phyloP scores from a whole-genome alignment of 2,888 invertebrate species.

The Hyposoter dolosus region DNA sequence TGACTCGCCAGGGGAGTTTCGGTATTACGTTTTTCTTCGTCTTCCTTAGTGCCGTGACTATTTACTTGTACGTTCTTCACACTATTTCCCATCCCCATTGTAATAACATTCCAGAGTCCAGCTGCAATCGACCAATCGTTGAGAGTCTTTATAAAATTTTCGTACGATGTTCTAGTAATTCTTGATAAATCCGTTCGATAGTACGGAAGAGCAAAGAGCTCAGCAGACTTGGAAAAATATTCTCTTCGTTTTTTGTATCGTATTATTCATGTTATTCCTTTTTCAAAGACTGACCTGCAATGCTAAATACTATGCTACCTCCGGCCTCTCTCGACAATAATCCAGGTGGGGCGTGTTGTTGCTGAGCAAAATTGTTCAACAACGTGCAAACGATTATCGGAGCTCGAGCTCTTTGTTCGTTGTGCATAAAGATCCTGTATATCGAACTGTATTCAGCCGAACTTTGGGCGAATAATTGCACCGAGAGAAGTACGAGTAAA shows the following conservation, averaged over 20 bases:
- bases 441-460: slow-evolving; percentile 84
- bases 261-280: neutral
- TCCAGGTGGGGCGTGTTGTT: slow-evolving; percentile 89
- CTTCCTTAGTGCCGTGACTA: slow-evolving; percentile 79
- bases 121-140: slow-evolving; percentile 84
- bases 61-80: slow-evolving; percentile 81
- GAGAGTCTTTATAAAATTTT: neutral
- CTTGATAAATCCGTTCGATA: too few relatives aligned
- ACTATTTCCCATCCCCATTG: slow-evolving; percentile 86
- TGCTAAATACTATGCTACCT: slow-evolving; percentile 94
- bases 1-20: slow-evolving; percentile 95
- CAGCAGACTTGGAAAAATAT: neutral
- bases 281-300: slow-evolving; percentile 85
- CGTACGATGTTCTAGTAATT: too few relatives aligned
- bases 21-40: slow-evolving; percentile 83
- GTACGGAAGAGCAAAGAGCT: too few relatives aligned
- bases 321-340: slow-evolving; percentile 89
- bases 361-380: slow-evolving; percentile 90
- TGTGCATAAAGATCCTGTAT: slow-evolving; percentile 88
- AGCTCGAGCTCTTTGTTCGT: slow-evolving; percentile 90
- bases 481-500: slow-evolving; percentile 94
- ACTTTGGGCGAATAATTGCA: slow-evolving; percentile 92
- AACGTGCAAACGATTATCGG: slow-evolving; percentile 92
- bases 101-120: slow-evolving; percentile 93
- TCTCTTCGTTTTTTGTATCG: neutral